These are phyloP conservation scores for Cyanoramphus novaezelandiae DNA, from an alignment of 2,113 vertebrate genomes.

Conservation along the genomic window DNA sequence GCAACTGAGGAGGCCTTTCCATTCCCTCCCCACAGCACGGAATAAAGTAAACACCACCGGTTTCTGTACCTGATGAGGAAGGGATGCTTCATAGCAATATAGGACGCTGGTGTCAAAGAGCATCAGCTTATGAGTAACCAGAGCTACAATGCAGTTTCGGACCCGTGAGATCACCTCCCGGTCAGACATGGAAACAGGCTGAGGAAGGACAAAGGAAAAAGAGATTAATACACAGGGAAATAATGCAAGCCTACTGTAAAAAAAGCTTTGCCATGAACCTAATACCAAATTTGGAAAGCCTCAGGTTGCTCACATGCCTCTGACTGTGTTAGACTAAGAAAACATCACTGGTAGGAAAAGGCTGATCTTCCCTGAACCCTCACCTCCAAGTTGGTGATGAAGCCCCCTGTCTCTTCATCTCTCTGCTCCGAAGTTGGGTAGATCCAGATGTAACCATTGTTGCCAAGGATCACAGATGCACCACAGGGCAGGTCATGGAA, in stretches of 20 bases:
- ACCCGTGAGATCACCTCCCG: conserved; percentile 95
- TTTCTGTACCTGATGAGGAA: conserved; percentile 85
- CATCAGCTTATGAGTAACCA: conserved; percentile 86
- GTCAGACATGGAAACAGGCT: conserved; percentile 87
- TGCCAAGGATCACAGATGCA: conserved; percentile 91
- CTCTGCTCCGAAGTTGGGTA: conserved; percentile 87
- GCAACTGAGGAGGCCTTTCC: not conserved
- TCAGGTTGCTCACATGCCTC: not conserved
- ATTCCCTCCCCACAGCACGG: not conserved
- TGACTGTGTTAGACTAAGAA: not conserved
- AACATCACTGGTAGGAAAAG: rapidly evolving
- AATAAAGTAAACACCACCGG: not conserved
- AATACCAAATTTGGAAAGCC: not conserved
- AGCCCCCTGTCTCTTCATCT: conserved; percentile 90
- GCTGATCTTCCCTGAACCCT: not conserved
- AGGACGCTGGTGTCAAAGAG: conserved; percentile 95
- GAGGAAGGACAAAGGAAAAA: not conserved
- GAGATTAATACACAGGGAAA: not conserved
- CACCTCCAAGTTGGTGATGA: conserved; percentile 88
- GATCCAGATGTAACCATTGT: conserved; percentile 96
- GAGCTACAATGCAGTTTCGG: conserved; percentile 89
- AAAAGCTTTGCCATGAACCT: not conserved
- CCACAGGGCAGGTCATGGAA: conserved; percentile 95
- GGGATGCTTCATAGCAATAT: conserved; percentile 94
- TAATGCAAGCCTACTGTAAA: not conserved